A percentile compares a stretch with the other conserved stretches of the same genome.
Conservation (phyloP, 2,888 invertebrate genomes). For the Macrophya alboannulata region DNA sequence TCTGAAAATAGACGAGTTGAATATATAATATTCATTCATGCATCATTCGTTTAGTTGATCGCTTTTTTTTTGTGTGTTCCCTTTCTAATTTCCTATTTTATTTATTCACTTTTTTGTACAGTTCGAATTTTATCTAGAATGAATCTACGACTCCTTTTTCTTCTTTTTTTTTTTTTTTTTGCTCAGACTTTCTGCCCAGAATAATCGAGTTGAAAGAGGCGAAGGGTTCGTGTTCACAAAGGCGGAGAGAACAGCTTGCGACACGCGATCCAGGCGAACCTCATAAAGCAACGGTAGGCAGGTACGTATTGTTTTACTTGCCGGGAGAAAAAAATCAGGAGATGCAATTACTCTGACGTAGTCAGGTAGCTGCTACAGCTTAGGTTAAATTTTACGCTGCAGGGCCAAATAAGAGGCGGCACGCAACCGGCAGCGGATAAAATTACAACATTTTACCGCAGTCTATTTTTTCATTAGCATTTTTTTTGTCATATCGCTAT, state of each 20-base stretch:
- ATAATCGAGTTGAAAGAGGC: slow-evolving; percentile 17
- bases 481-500: neutral
- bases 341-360: slow-evolving; percentile 39
- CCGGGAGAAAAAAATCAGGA: slow-evolving; percentile 27
- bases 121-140: neutral
- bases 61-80: neutral
- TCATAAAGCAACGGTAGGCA: slow-evolving; percentile 33
- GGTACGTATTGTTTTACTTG: slow-evolving; percentile 38
- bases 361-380: neutral
- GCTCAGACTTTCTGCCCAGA: neutral
- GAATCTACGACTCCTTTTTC: neutral
- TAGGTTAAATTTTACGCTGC: neutral
- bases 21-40: neutral
- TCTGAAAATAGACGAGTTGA: slow-evolving; percentile 82
- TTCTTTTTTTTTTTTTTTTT: neutral
- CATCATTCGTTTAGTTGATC: slow-evolving; percentile 39
- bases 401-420: slow-evolving; percentile 6
- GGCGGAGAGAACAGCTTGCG: slow-evolving; percentile 31
- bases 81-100: no score
- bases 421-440: slow-evolving; percentile 20
- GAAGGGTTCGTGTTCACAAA: slow-evolving; percentile 43
- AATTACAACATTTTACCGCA: neutral
- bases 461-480: neutral
- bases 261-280: slow-evolving; percentile 25
- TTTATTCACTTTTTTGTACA: neutral